These are phyloP conservation scores for Varroa destructor DNA, from an alignment of 1,140 invertebrate species.

Conservation along the genomic window DNA sequence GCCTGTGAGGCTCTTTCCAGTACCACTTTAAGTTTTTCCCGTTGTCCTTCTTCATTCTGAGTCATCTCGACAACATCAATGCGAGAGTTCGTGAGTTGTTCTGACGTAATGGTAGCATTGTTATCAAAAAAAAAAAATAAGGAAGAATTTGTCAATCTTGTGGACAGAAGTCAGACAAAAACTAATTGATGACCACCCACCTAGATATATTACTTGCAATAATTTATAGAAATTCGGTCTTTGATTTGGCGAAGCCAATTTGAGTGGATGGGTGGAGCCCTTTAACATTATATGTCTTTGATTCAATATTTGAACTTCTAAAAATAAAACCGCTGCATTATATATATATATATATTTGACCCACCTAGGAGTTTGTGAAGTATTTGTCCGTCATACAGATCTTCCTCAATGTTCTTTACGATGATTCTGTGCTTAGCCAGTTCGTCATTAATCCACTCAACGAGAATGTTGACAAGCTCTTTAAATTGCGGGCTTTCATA, in stretches of 20 bases:
- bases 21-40: constrained; percentile 80
- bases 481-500: constrained; percentile 71
- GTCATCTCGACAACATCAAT: constrained; percentile 95
- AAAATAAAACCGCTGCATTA: no score
- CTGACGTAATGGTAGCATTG: constrained; percentile 41
- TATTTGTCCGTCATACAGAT: constrained; percentile 96
- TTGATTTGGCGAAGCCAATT: no score
- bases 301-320: no score
- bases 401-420: constrained; percentile 89
- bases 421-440: constrained; percentile 91
- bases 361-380: constrained; percentile 82
- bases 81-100: constrained; percentile 75
- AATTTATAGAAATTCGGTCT: constrained; percentile 26
- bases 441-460: constrained; percentile 97
- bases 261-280: no score
- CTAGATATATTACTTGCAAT: no score
- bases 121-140: constrained; percentile 27
- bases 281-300: no score
- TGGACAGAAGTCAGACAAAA: no score
- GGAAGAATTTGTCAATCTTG: no score
- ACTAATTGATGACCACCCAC: no score
- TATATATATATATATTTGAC: constrained; percentile 19
- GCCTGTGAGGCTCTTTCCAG: constrained; percentile 66
- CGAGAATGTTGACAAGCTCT: constrained; percentile 71
- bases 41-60: constrained; percentile 92